Conservation (phyloP, 2,797 vertebrate genomes). For the Poeciliopsis presidionis region DNA sequence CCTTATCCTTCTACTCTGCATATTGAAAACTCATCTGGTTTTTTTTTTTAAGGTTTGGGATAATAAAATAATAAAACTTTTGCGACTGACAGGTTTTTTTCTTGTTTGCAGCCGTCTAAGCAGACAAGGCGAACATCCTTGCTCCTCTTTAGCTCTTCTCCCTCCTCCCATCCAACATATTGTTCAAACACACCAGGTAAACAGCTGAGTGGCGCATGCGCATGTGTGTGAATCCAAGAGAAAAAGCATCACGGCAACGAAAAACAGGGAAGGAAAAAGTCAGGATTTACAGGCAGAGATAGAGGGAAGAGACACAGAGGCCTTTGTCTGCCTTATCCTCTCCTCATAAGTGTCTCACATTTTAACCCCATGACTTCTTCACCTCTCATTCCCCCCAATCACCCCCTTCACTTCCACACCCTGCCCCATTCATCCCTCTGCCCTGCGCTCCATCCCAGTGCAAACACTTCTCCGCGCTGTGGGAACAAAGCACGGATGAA, state of each 20-base stretch:
- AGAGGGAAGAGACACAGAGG: conserved; percentile 47
- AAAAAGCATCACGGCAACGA: conserved; percentile 1
- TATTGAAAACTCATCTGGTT: background rate
- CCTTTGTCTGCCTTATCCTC: conserved; percentile 68
- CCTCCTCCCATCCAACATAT: conserved; percentile 64
- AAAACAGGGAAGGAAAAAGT: background rate
- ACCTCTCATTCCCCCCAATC: conserved; percentile 56
- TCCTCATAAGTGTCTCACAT: conserved; percentile 64
- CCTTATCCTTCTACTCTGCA: background rate
- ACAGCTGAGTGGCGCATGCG: conserved; percentile 63
- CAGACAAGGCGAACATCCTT: conserved; percentile 47
- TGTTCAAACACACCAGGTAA: conserved; percentile 76
- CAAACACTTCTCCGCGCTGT: conserved; percentile 77
- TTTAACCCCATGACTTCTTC: conserved; percentile 76
- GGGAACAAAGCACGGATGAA: conserved; percentile 83
- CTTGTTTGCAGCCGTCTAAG: conserved; percentile 40
- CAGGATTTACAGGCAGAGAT: conserved; percentile 48
- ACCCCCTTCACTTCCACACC: conserved; percentile 53
- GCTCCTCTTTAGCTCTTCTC: conserved; percentile 37
- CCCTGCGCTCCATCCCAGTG: conserved; percentile 74
- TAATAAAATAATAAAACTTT: conserved; percentile 16
- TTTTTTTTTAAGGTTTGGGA: background rate
- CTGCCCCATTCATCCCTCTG: conserved; percentile 65
- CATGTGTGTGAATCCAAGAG: conserved; percentile 14
- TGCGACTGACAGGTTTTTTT: background rate